Conservation (phyloP, 2,888 invertebrate genomes). For the Cerceris rybyensis region DNA sequence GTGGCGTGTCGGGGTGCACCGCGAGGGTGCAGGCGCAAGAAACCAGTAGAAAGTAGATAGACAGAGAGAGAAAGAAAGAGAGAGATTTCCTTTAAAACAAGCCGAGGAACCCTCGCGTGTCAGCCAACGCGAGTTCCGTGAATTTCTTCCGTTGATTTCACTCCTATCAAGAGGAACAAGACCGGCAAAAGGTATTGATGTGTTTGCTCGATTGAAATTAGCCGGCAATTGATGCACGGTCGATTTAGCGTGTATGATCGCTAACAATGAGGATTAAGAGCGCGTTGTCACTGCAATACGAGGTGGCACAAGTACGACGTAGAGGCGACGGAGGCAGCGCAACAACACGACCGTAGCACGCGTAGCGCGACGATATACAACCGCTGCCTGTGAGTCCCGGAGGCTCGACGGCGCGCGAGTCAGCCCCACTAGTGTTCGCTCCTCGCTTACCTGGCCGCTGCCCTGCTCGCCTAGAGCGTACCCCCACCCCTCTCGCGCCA, state of each 20-base stretch:
- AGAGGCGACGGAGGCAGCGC: slow-evolving; percentile 38
- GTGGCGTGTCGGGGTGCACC: slow-evolving; percentile 53
- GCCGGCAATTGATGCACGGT: not conserved
- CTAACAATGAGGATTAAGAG: not conserved
- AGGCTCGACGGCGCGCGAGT: slow-evolving; percentile 77
- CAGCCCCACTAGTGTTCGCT: slow-evolving; percentile 79
- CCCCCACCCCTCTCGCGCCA: slow-evolving; percentile 73
- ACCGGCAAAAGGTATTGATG: no score
- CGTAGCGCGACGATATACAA: slow-evolving; percentile 56
- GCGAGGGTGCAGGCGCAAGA: slow-evolving; percentile 26
- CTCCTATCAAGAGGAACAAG: no score
- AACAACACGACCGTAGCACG: slow-evolving; percentile 56
- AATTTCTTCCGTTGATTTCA: no score
- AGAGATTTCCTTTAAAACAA: not conserved
- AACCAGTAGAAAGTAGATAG: not conserved
- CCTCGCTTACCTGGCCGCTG: slow-evolving; percentile 78
- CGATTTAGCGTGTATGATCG: not conserved
- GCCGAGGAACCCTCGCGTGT: no score
- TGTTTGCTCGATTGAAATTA: not conserved
- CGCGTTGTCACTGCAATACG: slow-evolving; percentile 30
- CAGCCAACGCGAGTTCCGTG: no score
- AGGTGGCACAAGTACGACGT: slow-evolving; percentile 32
- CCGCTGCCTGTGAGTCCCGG: slow-evolving; percentile 56
- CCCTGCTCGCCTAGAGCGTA: slow-evolving; percentile 75
- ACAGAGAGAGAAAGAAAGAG: not conserved